Conservation (phyloP, 1,140 invertebrate genomes). For the Ceratosolen solmsi region DNA sequence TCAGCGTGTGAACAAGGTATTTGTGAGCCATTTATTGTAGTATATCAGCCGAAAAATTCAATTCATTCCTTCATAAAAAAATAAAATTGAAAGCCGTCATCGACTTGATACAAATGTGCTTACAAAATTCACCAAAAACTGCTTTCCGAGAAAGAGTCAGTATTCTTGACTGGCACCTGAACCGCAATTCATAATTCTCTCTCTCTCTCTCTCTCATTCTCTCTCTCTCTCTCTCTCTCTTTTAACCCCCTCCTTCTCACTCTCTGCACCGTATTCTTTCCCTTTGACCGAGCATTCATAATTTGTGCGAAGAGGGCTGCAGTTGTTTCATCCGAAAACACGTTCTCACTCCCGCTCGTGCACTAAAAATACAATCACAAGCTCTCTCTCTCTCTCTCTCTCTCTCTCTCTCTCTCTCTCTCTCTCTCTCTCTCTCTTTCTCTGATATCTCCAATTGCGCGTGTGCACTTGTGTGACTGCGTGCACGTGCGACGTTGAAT, state of each 20-base stretch:
- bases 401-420: slow-evolving; percentile 4
- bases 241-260: slow-evolving; percentile 3
- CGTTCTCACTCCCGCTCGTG: slow-evolving; percentile 22
- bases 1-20: neutral
- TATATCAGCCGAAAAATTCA: neutral
- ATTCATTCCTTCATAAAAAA: neutral
- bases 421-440: slow-evolving; percentile 6
- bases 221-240: slow-evolving; percentile 32
- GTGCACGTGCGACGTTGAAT: slow-evolving; percentile 3
- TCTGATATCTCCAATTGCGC: neutral
- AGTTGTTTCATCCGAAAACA: slow-evolving; percentile 47
- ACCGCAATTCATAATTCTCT: neutral
- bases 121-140: slow-evolving; percentile 17
- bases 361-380: slow-evolving; percentile 45
- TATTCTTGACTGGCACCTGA: slow-evolving; percentile 30
- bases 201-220: slow-evolving; percentile 20
- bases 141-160: slow-evolving; percentile 33
- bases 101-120: neutral
- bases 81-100: slow-evolving; percentile 8
- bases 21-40: neutral
- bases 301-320: slow-evolving; percentile 35
- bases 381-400: neutral
- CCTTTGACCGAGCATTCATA: slow-evolving; percentile 29
- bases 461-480: neutral
- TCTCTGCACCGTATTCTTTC: slow-evolving; percentile 1